These are phyloP conservation scores for Musca domestica DNA, from an alignment of 1,140 invertebrate species.

Conservation along the genomic window DNA sequence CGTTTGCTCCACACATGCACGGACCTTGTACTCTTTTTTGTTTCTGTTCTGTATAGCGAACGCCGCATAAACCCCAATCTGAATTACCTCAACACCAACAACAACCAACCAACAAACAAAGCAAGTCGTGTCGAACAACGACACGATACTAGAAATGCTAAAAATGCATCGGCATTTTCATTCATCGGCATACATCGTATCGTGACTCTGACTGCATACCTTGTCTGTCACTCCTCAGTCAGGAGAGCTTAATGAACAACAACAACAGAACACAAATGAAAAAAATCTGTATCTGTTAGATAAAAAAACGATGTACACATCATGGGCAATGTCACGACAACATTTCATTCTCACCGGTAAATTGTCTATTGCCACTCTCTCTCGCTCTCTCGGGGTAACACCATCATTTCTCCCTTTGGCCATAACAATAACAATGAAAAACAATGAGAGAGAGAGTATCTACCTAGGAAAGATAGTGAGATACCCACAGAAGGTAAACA, in stretches of 20 bases:
- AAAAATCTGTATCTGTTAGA: constrained; percentile 4
- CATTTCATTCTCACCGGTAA: too few species aligned
- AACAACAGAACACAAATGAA: too few species aligned
- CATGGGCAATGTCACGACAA: neutral
- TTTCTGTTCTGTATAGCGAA: too few species aligned
- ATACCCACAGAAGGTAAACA: neutral
- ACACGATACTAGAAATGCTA: neutral
- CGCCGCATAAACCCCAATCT: too few species aligned
- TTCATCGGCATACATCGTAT: constrained; percentile 12
- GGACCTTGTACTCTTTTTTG: constrained; percentile 12
- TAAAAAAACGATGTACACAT: neutral
- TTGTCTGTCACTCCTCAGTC: neutral
- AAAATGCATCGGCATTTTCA: constrained; percentile 48
- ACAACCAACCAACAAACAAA: too few species aligned
- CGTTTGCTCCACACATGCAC: neutral
- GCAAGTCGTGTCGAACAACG: neutral
- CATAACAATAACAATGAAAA: too few species aligned
- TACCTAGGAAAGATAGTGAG: too few species aligned
- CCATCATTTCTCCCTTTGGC: too few species aligned
- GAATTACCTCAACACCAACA: neutral
- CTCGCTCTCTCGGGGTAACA: neutral
- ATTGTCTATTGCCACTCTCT: neutral
- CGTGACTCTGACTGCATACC: too few species aligned
- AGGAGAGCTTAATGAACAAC: neutral
- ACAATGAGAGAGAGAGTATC: neutral